Evolutionary conservation across 1,140 invertebrate genomes (phyloP).

Genomic region (Zaprionus tsacasi): DNA sequence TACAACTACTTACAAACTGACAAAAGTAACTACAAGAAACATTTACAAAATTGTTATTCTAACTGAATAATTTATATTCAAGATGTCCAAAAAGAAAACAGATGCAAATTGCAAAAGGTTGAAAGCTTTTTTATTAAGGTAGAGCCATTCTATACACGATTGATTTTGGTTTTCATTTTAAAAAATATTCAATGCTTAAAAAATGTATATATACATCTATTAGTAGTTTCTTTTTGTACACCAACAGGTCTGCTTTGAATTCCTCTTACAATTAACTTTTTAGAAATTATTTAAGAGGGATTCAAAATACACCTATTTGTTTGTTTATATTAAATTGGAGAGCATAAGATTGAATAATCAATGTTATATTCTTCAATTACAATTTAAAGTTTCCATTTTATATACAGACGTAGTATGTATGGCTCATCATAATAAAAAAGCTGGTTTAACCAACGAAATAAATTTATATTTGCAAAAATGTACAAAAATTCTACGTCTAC

Average conservation of each 20-base stretch:
- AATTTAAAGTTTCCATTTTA: neutral
- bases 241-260: neutral
- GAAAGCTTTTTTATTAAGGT: conserved; percentile 48
- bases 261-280: neutral
- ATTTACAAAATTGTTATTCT: conserved; percentile 44
- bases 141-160: conserved; percentile 10
- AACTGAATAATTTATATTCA: conserved; percentile 26
- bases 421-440: conserved; percentile 53
- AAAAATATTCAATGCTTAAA: conserved; percentile 14
- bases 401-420: conserved; percentile 25
- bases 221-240: conserved; percentile 14
- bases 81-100: conserved; percentile 50
- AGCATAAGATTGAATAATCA: neutral
- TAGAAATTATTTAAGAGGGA: neutral
- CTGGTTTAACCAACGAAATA: conserved; percentile 33
- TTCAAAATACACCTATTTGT: neutral
- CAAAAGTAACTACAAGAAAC: conserved; percentile 22
- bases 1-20: conserved; percentile 35
- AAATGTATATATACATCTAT: conserved; percentile 29
- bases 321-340: neutral
- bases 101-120: conserved; percentile 20
- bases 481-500: conserved; percentile 65
- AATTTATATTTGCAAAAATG: conserved; percentile 57
- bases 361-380: conserved; percentile 37
- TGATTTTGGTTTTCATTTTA: conserved; percentile 1